Percentiles rank a stretch among this genome's conserved stretches.
Evolutionary conservation across 2,797 vertebrate species (phyloP).

Genomic region (Malacoctenus gilli): DNA sequence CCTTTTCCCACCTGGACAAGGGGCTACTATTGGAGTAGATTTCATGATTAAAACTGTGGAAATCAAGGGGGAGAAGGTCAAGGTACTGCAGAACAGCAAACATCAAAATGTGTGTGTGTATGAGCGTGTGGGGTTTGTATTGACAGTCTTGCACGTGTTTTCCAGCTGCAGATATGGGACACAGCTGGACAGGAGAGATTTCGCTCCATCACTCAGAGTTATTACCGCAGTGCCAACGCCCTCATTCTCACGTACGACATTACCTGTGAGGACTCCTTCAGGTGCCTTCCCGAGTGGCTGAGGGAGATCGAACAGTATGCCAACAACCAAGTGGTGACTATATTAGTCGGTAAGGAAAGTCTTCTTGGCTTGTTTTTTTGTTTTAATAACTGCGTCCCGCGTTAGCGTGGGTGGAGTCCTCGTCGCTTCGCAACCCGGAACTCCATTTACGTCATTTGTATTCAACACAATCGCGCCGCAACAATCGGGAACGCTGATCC

Average conservation of each 20-base stretch:
- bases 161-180: constrained; percentile 99
- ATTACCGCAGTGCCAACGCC: constrained; percentile 98
- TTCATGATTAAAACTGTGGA: constrained; percentile 99
- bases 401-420: no score
- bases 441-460: no score
- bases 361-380: no score
- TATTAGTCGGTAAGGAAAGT: constrained; percentile 92
- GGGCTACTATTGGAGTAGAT: constrained; percentile 98
- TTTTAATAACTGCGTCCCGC: no score
- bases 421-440: no score
- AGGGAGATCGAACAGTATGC: constrained; percentile 98
- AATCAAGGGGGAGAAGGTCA: constrained; percentile 98
- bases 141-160: constrained; percentile 20
- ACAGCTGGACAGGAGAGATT: constrained; percentile 98
- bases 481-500: no score
- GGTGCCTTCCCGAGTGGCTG: constrained; percentile 98
- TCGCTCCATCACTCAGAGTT: constrained; percentile 99
- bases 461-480: no score
- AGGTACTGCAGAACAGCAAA: constrained; percentile 75
- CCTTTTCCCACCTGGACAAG: constrained; percentile 98
- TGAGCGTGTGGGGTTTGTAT: no score
- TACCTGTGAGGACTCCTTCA: constrained; percentile 98
- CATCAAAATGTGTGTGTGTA: no score
- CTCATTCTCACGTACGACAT: constrained; percentile 99
- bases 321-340: constrained; percentile 98